Evolutionary conservation across 2,113 vertebrate species (phyloP), one percentile per base, ranked within the genome.

Genomic region (Centropus unirufus): DNA sequence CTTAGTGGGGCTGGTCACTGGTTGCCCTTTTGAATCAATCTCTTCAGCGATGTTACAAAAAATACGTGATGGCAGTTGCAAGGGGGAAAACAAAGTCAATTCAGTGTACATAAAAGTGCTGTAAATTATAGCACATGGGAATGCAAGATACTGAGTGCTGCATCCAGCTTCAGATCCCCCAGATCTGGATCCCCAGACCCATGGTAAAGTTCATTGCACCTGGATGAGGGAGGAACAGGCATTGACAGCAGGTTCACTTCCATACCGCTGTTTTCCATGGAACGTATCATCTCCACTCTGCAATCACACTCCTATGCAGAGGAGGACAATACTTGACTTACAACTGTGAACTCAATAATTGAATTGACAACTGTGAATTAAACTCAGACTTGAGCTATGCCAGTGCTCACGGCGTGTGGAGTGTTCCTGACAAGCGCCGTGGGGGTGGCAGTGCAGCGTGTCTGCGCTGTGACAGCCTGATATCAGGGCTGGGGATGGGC

Each of bases 401-500:
- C 14, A 9, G 15, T 40, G n/a, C 8, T 66, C 15, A 32, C 8
- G n/a, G 61, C 46, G 52, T 76, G 47, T 1, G 2, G 40, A 79
- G 51, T 6, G 5, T 15, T 49, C 59, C 30, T 4, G 24, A 58
- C 14, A 21, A 29, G 74, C 24, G 76, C 52, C 2, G 1, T 47
- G 57, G 24, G 61, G 44, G 39, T 54, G 63, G n/a, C 19, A 57
- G 24, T 4, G 23, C 51, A 24, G 22, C 1, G 0, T 27, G 27
- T 59, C 81, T 75, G 39, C 14, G 87, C 66, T n/a, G 39, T 61
- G 78, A 16, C 78, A 76, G 44, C 58, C 52, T 7, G 23, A 63
- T 8, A 11, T 5, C 1, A 8, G 49, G n/a, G 10, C 58, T 3
- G 6, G 44, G 66, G 39, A 7, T 0, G 1, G 64, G 47, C 73